A percentile compares a stretch with the other conserved stretches of the same genome.
Evolutionary conservation across 2,113 vertebrate genomes (phyloP).

Genomic region (Pangasianodon hypophthalmus): DNA sequence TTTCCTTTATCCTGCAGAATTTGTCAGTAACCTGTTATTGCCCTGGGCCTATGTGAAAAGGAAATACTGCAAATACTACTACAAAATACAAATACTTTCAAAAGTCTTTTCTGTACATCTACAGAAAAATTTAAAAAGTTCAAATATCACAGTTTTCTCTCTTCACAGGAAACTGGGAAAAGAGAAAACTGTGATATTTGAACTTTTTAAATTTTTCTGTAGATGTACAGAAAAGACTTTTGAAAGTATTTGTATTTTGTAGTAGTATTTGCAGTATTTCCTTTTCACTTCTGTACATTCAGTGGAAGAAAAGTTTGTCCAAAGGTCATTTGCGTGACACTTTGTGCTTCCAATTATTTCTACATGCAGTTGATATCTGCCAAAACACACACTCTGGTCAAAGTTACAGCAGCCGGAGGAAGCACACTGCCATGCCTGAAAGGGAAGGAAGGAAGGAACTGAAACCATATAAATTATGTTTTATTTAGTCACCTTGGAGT

Average conservation of each 20-base stretch:
- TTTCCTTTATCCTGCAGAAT: background rate
- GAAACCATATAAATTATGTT: background rate
- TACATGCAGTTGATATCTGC: background rate
- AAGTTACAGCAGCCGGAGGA: background rate
- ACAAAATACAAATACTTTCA: background rate
- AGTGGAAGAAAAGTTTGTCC: background rate
- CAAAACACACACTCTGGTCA: background rate
- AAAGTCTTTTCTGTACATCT: background rate
- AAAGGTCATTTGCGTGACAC: background rate
- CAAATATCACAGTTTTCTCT: background rate
- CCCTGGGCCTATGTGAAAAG: background rate
- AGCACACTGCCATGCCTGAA: background rate
- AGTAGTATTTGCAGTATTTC: background rate
- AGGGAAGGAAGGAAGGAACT: background rate
- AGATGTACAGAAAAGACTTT: background rate
- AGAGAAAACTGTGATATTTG: background rate
- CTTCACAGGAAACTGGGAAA: background rate
- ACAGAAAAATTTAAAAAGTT: background rate
- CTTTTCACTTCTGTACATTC: background rate
- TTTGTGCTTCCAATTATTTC: slow-evolving; percentile 1
- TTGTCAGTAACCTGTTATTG: background rate
- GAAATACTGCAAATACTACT: background rate
- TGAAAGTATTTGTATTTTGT: background rate
- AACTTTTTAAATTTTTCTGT: background rate
- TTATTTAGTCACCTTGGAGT: background rate